These are phyloP conservation scores for Lepidochrysops patricia DNA, from an alignment of 2,888 invertebrate species.

Conservation along the genomic window DNA sequence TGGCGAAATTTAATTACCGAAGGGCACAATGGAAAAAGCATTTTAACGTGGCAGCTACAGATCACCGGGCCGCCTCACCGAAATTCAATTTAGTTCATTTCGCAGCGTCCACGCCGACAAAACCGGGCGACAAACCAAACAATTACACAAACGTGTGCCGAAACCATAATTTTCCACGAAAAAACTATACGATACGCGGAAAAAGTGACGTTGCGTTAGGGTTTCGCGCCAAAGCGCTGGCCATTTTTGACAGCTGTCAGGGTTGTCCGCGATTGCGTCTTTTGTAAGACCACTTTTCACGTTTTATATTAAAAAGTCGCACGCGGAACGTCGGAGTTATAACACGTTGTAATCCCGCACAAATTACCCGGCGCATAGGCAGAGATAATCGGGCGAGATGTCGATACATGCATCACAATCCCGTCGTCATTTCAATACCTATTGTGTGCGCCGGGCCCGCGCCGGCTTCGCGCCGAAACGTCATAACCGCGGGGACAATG, in stretches of 20 bases:
- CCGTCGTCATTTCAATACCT: constrained; percentile 56
- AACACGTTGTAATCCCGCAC: constrained; percentile 61
- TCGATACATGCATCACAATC: constrained; percentile 53
- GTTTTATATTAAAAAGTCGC: constrained; percentile 27
- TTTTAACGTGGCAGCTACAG: constrained; percentile 32
- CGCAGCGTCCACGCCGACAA: constrained; percentile 36
- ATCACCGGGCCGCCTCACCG: constrained; percentile 49
- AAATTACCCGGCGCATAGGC: constrained; percentile 52
- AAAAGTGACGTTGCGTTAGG: constrained; percentile 58
- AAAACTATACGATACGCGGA: constrained; percentile 51
- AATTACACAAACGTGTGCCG: constrained; percentile 68
- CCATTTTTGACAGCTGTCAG: constrained; percentile 70
- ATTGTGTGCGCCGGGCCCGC: constrained; percentile 40
- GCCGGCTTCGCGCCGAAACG: constrained; percentile 37
- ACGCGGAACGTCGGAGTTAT: constrained; percentile 46
- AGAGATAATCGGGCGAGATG: constrained; percentile 60
- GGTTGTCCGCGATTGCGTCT: constrained; percentile 22
- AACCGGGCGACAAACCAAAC: constrained; percentile 65
- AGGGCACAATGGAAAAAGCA: constrained; percentile 26
- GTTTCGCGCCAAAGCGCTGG: constrained; percentile 58
- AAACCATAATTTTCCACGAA: constrained; percentile 65
- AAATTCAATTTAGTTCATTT: constrained; percentile 65
- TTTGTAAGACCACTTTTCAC: constrained; percentile 34
- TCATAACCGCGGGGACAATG: constrained; percentile 43
- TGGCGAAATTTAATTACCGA: constrained; percentile 23